phyloP scores from a whole-genome alignment of 2,113 vertebrate genomes.

The Neomonachus schauinslandi region DNA sequence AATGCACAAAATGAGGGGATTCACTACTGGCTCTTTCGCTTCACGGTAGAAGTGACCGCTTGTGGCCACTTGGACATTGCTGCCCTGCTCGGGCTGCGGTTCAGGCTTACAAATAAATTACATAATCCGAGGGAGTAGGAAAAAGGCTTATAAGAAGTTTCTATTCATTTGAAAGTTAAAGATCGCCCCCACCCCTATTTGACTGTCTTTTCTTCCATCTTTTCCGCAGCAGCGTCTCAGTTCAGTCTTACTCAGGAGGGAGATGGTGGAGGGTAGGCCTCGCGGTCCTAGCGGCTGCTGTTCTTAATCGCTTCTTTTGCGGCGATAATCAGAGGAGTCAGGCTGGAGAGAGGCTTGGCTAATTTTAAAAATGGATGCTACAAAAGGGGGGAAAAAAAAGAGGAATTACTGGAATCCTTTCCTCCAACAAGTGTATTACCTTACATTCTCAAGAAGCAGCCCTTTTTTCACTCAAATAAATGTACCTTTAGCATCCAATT shows the following conservation, averaged over 20 bases:
- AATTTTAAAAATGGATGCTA: conserved; percentile 99
- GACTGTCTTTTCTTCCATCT: conserved; percentile 83
- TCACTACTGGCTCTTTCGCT: conserved; percentile 84
- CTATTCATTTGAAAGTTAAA: conserved; percentile 83
- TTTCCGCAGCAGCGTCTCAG: conserved; percentile 82
- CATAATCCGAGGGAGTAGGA: conserved; percentile 87
- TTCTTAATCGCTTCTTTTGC: conserved; percentile 99
- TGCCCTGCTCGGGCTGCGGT: conserved; percentile 83
- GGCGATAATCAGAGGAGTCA: conserved; percentile 99
- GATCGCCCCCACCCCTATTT: conserved; percentile 79
- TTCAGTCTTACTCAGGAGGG: conserved; percentile 84
- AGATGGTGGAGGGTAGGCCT: conserved; percentile 80
- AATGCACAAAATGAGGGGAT: conserved; percentile 85
- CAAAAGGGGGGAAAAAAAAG: conserved; percentile 70
- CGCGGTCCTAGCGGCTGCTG: conserved; percentile 94
- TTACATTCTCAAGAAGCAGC: conserved; percentile 50
- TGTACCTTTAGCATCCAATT: neutral
- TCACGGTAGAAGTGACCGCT: conserved; percentile 83
- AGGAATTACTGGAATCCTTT: conserved; percentile 53
- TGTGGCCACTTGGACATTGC: conserved; percentile 75
- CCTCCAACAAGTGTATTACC: conserved; percentile 39
- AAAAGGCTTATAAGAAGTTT: conserved; percentile 87
- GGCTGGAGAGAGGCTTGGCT: conserved; percentile 99
- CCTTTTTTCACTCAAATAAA: neutral
- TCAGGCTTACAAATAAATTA: conserved; percentile 89